Evolutionary conservation across 2,888 invertebrate genomes (phyloP).

Genomic region (Flexamia atlantica): DNA sequence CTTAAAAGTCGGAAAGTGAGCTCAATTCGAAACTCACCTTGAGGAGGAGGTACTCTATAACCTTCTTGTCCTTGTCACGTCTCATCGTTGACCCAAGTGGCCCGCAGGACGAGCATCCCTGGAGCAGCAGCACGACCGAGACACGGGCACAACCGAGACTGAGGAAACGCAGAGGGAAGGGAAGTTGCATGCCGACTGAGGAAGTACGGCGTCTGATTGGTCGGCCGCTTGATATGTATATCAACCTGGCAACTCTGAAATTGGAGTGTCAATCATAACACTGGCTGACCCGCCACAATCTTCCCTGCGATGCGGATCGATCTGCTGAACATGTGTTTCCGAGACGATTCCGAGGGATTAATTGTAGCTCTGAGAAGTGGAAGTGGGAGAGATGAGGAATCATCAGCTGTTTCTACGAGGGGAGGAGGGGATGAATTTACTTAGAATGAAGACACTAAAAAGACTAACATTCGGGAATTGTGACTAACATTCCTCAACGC

Average conservation of each 20-base stretch:
- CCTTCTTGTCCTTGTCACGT: slow-evolving; percentile 53
- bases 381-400: no score
- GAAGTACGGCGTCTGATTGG: slow-evolving; percentile 13
- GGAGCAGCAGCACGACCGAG: background rate
- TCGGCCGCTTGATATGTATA: slow-evolving; percentile 55
- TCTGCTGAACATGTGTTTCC: slow-evolving; percentile 15
- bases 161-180: background rate
- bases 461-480: no score
- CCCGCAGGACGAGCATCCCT: slow-evolving; percentile 12
- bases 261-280: slow-evolving; percentile 57
- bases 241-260: slow-evolving; percentile 56
- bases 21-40: slow-evolving; percentile 10
- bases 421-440: no score
- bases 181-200: slow-evolving; percentile 29
- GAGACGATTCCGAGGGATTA: background rate
- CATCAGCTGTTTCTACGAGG: no score
- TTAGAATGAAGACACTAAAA: no score
- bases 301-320: background rate
- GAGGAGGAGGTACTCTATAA: slow-evolving; percentile 34
- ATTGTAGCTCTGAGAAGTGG: no score
- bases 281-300: slow-evolving; percentile 34
- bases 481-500: no score
- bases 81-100: slow-evolving; percentile 45
- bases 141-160: background rate
- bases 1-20: background rate